phyloP scores from a whole-genome alignment of 2,888 invertebrate species.

The Mesorhabditis sp. region DNA sequence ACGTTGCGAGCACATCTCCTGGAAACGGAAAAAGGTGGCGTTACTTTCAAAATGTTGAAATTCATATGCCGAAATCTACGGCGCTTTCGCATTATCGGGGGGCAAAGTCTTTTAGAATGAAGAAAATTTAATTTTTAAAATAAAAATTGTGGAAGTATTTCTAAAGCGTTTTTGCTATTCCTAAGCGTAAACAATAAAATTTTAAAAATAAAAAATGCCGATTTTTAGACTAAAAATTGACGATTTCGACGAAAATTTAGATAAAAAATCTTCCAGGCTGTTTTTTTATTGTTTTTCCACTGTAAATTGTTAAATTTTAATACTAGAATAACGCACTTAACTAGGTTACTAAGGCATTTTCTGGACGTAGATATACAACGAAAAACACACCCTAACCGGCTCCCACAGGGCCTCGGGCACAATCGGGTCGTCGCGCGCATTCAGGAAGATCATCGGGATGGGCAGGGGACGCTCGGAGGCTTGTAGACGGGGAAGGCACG shows the following conservation, averaged over 20 bases:
- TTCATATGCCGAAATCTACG: not conserved
- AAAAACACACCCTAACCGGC: conserved; percentile 61
- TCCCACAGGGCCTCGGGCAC: conserved; percentile 76
- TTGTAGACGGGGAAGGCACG: conserved; percentile 56
- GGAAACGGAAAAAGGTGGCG: not conserved
- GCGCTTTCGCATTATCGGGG: not conserved
- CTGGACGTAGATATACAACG: not conserved
- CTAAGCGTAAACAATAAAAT: too few species aligned
- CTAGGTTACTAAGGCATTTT: not conserved
- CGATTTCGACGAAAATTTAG: not conserved
- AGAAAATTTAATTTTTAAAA: not conserved
- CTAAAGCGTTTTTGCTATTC: too few species aligned
- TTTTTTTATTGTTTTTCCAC: too few species aligned
- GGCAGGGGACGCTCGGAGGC: conserved; percentile 60
- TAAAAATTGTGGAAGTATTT: too few species aligned
- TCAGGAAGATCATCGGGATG: conserved; percentile 82
- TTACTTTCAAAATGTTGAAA: too few species aligned
- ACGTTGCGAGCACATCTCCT: conserved; percentile 26
- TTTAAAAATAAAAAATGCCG: too few species aligned
- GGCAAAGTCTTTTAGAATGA: not conserved
- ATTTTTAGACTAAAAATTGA: too few species aligned
- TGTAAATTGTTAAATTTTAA: not conserved
- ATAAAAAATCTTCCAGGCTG: too few species aligned
- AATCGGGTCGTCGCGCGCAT: conserved; percentile 85
- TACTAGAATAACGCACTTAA: not conserved